These are phyloP conservation scores for Calliphora vomitoria DNA, from an alignment of 2,888 invertebrate genomes.

Conservation along the genomic window DNA sequence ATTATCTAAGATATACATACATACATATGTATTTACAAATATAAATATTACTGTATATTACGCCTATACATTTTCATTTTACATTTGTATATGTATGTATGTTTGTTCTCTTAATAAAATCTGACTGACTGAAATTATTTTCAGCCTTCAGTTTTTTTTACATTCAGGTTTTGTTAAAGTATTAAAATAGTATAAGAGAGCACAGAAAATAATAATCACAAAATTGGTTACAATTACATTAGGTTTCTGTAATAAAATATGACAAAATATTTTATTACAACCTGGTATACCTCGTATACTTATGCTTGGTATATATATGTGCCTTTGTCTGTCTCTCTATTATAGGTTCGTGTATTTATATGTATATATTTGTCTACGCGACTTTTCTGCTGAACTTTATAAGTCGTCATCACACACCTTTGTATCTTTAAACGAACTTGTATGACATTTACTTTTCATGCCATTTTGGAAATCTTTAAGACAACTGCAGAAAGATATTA, in stretches of 20 bases:
- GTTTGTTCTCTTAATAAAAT: background rate
- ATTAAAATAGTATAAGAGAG: slow-evolving; percentile 9
- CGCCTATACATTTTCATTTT: too few species aligned
- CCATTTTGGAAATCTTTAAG: background rate
- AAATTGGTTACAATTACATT: slow-evolving; percentile 63
- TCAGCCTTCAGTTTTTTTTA: background rate
- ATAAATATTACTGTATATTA: background rate
- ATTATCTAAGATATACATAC: background rate
- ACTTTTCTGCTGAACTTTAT: background rate
- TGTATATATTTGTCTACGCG: background rate
- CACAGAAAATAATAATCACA: slow-evolving; percentile 56
- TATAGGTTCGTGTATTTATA: background rate
- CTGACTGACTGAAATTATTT: slow-evolving; percentile 16
- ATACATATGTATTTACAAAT: background rate
- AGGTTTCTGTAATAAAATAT: slow-evolving; percentile 52
- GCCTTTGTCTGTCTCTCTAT: background rate
- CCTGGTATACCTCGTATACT: slow-evolving; percentile 17
- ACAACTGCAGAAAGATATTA: background rate
- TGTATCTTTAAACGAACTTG: background rate
- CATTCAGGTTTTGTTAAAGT: slow-evolving; percentile 11
- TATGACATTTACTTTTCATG: background rate
- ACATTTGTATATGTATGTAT: too few species aligned
- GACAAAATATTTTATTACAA: slow-evolving; percentile 49
- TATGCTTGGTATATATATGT: too few species aligned
- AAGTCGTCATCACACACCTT: background rate